Evolutionary conservation across 2,888 invertebrate species (phyloP).

Genomic region (Caenorhabditis wallacei): DNA sequence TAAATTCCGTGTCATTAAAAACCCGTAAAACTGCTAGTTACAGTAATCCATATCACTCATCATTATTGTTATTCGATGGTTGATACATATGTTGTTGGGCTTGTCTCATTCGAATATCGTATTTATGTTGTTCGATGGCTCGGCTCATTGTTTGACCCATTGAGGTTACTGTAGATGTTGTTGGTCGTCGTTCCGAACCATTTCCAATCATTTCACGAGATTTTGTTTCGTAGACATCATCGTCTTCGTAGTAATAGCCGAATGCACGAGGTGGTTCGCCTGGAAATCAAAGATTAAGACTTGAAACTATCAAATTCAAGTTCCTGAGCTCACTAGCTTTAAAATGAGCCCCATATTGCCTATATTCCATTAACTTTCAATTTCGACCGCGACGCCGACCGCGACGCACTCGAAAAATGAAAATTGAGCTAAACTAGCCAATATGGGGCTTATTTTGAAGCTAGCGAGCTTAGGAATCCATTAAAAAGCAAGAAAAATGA

Average conservation of each 20-base stretch:
- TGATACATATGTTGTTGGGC: conserved; percentile 82
- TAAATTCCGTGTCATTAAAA: neutral
- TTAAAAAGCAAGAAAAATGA: too few species aligned
- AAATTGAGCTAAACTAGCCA: too few species aligned
- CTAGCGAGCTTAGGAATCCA: too few species aligned
- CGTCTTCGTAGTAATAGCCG: conserved; percentile 83
- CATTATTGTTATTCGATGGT: conserved; percentile 65
- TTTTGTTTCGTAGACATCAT: conserved; percentile 81
- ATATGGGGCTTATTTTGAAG: too few species aligned
- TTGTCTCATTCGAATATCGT: conserved; percentile 72
- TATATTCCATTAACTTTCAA: too few species aligned
- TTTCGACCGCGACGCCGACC: too few species aligned
- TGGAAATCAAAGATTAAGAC: conserved; percentile 13
- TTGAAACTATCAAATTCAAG: too few species aligned
- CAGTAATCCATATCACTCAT: conserved; percentile 11
- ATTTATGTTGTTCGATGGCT: conserved; percentile 63
- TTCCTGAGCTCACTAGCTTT: too few species aligned
- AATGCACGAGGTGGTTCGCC: conserved; percentile 77
- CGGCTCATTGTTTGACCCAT: conserved; percentile 59
- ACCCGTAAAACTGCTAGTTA: neutral
- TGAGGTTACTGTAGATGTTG: conserved; percentile 58
- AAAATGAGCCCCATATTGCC: too few species aligned
- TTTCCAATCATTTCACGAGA: conserved; percentile 35
- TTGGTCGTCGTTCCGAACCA: conserved; percentile 58
- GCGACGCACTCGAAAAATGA: too few species aligned